These are phyloP conservation scores for Acleris sparsana DNA, from an alignment of 2,888 invertebrate species.

Conservation along the genomic window DNA sequence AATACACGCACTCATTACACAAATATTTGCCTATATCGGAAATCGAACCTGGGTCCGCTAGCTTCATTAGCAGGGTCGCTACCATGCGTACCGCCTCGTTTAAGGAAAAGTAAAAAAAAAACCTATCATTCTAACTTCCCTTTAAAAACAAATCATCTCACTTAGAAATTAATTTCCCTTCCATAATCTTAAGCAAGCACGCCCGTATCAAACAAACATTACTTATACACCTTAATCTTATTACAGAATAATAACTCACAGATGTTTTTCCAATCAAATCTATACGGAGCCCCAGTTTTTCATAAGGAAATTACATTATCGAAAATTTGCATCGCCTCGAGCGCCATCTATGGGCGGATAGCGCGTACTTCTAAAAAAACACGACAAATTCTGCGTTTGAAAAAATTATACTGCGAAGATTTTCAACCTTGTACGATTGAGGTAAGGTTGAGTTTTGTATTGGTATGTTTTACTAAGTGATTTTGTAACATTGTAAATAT, in stretches of 20 bases:
- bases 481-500: constrained; percentile 53
- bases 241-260: constrained; percentile 78
- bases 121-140: not conserved
- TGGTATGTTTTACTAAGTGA: constrained; percentile 39
- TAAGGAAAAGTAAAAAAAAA: not conserved
- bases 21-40: too few relatives aligned
- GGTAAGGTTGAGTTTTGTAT: constrained; percentile 49
- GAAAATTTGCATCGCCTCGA: constrained; percentile 77
- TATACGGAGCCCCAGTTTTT: constrained; percentile 72
- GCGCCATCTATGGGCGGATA: constrained; percentile 75
- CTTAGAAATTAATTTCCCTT: constrained; percentile 49
- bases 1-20: too few relatives aligned
- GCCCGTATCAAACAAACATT: constrained; percentile 74
- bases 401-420: not conserved
- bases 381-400: constrained; percentile 38
- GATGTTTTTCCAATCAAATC: constrained; percentile 79
- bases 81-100: not conserved
- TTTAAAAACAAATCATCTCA: constrained; percentile 27
- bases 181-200: constrained; percentile 46
- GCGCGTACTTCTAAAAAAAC: constrained; percentile 53
- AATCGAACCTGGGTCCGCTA: too few relatives aligned
- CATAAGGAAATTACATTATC: constrained; percentile 77
- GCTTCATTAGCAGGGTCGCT: too few relatives aligned
- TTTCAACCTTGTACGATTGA: not conserved
- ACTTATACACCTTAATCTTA: constrained; percentile 80